These are phyloP conservation scores for Protonemura montana DNA, from an alignment of 2,888 invertebrate species.

Conservation along the genomic window DNA sequence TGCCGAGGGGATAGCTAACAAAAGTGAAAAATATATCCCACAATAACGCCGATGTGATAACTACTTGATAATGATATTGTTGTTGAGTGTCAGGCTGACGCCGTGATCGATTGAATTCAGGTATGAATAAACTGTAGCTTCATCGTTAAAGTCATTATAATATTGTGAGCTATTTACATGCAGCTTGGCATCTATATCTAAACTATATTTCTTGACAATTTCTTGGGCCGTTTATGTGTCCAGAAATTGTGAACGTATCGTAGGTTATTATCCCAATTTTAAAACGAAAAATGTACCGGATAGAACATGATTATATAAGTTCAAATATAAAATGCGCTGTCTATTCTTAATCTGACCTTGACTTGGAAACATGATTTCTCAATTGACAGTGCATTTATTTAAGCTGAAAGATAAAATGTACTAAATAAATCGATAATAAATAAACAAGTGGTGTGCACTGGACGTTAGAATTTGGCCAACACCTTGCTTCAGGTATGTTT, in stretches of 20 bases:
- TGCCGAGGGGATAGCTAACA: neutral
- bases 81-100: neutral
- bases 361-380: conserved; percentile 9
- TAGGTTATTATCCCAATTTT: neutral
- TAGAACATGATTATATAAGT: neutral
- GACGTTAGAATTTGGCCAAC: neutral
- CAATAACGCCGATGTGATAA: neutral
- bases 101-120: neutral
- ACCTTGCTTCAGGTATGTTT: neutral
- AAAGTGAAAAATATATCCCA: neutral
- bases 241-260: neutral
- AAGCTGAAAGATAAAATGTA: neutral
- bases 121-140: neutral
- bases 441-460: neutral
- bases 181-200: neutral
- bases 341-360: neutral
- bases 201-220: neutral
- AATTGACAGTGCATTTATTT: conserved; percentile 15
- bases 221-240: neutral
- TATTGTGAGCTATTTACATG: neutral
- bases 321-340: neutral
- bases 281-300: neutral
- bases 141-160: neutral
- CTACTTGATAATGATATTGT: neutral
- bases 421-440: neutral